Evolutionary conservation across 2,797 vertebrate genomes (phyloP).

Genomic region (Nyctalus aviator): DNA sequence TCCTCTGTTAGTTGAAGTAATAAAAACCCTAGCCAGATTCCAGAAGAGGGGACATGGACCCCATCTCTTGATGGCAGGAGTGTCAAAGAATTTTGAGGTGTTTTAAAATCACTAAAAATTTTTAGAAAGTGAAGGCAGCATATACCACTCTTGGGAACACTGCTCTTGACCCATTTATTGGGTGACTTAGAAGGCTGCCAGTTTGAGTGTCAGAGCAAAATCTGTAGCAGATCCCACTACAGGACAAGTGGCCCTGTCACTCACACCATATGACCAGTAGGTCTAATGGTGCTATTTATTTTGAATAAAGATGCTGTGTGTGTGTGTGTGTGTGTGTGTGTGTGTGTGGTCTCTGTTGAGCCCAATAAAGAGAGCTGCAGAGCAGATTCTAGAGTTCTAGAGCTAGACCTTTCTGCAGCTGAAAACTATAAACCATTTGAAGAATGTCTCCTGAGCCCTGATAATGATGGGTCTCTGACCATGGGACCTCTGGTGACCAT

Average conservation of each 20-base stretch:
- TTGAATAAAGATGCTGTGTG: constrained; percentile 11
- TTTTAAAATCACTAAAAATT: background rate
- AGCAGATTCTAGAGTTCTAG: background rate
- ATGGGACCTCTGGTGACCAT: background rate
- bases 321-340: no score
- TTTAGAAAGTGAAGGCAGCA: background rate
- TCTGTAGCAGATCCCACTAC: background rate
- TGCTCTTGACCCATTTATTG: background rate
- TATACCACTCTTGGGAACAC: background rate
- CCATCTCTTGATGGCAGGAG: background rate
- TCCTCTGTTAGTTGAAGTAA: background rate
- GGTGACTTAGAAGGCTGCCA: background rate
- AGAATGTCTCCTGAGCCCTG: background rate
- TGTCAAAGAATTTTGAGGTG: background rate
- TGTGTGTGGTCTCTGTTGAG: background rate
- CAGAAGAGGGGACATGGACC: background rate
- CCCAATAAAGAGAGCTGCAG: background rate
- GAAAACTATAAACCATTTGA: background rate
- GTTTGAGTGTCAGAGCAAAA: constrained; percentile 15
- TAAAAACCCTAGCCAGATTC: background rate
- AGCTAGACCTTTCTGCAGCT: background rate
- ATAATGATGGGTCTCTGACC: background rate
- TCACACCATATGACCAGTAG: background rate
- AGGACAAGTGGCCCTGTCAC: background rate
- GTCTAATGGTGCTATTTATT: background rate